These are phyloP conservation scores for Callopanchax toddi DNA, from an alignment of 2,113 vertebrate species.

Conservation along the genomic window DNA sequence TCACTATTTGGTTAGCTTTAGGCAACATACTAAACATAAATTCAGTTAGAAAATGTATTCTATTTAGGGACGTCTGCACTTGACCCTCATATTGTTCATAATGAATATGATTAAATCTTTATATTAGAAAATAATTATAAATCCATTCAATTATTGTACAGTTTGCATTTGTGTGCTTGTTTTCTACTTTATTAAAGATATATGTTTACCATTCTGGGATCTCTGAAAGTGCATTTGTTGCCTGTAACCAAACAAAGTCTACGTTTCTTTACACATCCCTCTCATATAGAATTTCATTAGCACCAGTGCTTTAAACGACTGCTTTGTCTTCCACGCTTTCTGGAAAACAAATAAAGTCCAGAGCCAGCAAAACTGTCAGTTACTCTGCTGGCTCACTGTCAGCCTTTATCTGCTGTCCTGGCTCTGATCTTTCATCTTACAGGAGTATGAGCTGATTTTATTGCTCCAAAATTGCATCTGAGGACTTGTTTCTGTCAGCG, in stretches of 20 bases:
- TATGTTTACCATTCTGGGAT: slow-evolving; percentile 46
- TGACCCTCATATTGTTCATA: neutral
- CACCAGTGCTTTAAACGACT: no score
- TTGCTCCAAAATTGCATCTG: slow-evolving; percentile 9
- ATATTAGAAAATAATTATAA: slow-evolving; percentile 5
- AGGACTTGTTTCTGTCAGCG: slow-evolving; percentile 24
- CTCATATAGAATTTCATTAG: slow-evolving; percentile 46
- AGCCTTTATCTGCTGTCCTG: no score
- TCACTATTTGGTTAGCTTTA: neutral
- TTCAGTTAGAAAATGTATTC: no score
- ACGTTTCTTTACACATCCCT: neutral
- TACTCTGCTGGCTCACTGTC: slow-evolving; percentile 35
- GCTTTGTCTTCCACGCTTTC: slow-evolving; percentile 23
- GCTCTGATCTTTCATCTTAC: slow-evolving; percentile 3
- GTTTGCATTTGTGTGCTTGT: slow-evolving; percentile 62
- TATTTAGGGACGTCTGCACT: no score
- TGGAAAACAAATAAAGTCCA: slow-evolving; percentile 1
- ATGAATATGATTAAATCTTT: slow-evolving; percentile 31
- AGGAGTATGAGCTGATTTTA: slow-evolving; percentile 20
- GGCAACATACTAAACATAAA: neutral
- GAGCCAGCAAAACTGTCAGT: slow-evolving; percentile 46
- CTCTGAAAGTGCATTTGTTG: neutral
- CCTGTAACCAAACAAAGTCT: neutral
- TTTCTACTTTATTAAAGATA: slow-evolving; percentile 80
- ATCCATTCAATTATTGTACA: slow-evolving; percentile 58